phyloP scores from a whole-genome alignment of 2,888 invertebrate genomes.

The Alcis repandata region DNA sequence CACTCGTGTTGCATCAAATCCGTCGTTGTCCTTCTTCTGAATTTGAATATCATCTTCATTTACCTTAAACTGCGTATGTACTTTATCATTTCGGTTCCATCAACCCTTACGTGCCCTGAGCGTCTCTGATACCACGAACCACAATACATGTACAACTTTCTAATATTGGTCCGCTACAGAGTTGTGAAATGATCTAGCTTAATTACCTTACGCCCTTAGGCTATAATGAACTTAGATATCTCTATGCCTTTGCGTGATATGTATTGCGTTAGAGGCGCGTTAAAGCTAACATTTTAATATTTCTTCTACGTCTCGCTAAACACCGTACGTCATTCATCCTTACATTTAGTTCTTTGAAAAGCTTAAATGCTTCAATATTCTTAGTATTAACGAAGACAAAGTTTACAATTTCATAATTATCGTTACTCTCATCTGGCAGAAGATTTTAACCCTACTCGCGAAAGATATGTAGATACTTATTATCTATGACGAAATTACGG shows the following conservation, averaged over 20 bases:
- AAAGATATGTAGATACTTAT: constrained; percentile 80
- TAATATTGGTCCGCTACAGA: constrained; percentile 87
- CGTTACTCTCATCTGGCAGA: constrained; percentile 59
- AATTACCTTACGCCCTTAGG: constrained; percentile 67
- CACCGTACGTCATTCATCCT: constrained; percentile 52
- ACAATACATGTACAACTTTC: constrained; percentile 84
- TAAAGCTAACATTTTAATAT: constrained; percentile 70
- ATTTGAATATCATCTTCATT: background rate
- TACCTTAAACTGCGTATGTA: background rate
- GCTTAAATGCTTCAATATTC: constrained; percentile 53
- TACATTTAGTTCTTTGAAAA: constrained; percentile 52
- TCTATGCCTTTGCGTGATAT: constrained; percentile 85
- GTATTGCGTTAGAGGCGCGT: constrained; percentile 84
- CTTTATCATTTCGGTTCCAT: constrained; percentile 1
- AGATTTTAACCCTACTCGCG: constrained; percentile 61
- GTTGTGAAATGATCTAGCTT: constrained; percentile 84
- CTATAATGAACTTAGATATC: constrained; percentile 81
- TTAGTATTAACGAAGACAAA: constrained; percentile 60
- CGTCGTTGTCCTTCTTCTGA: background rate
- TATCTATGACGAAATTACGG: constrained; percentile 78
- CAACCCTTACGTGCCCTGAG: constrained; percentile 39
- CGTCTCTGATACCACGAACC: constrained; percentile 60
- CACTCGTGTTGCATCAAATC: constrained; percentile 29
- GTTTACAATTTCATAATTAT: constrained; percentile 53
- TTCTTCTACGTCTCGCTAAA: constrained; percentile 60